Evolutionary conservation across 2,797 vertebrate genomes (phyloP).

Genomic region (Erethizon dorsatum): DNA sequence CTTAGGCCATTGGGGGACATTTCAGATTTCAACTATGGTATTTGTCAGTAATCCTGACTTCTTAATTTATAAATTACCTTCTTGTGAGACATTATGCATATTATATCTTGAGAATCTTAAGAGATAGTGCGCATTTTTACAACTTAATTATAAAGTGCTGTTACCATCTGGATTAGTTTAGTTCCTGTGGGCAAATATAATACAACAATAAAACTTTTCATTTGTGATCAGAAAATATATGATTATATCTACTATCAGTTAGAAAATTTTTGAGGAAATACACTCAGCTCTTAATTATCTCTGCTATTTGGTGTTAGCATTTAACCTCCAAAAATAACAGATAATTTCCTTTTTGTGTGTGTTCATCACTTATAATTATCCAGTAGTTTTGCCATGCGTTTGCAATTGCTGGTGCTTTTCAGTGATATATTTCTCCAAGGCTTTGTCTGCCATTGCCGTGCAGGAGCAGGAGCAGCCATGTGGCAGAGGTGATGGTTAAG

Average conservation of each 20-base stretch:
- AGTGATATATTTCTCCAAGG: neutral
- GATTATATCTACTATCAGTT: neutral
- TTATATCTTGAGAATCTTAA: conserved; percentile 21
- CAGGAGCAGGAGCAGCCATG: neutral
- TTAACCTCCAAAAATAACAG: neutral
- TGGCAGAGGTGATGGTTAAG: neutral
- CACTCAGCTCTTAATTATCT: neutral
- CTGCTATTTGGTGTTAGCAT: neutral
- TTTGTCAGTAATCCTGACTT: conserved; percentile 40
- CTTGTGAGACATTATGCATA: neutral
- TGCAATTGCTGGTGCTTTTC: neutral
- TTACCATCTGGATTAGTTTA: neutral
- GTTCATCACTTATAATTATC: neutral
- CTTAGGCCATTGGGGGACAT: neutral
- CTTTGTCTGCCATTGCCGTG: neutral
- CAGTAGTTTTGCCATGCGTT: neutral
- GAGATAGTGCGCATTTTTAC: neutral
- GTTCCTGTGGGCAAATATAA: conserved; percentile 23
- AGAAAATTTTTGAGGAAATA: conserved; percentile 33
- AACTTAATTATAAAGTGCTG: neutral
- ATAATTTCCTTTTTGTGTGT: neutral
- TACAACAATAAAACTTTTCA: neutral
- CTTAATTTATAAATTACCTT: neutral
- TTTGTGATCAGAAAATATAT: neutral
- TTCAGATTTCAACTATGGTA: neutral